Base-by-base conservation (phyloP, 2,113 vertebrate genomes). In the Eurystomus gularis region DNA sequence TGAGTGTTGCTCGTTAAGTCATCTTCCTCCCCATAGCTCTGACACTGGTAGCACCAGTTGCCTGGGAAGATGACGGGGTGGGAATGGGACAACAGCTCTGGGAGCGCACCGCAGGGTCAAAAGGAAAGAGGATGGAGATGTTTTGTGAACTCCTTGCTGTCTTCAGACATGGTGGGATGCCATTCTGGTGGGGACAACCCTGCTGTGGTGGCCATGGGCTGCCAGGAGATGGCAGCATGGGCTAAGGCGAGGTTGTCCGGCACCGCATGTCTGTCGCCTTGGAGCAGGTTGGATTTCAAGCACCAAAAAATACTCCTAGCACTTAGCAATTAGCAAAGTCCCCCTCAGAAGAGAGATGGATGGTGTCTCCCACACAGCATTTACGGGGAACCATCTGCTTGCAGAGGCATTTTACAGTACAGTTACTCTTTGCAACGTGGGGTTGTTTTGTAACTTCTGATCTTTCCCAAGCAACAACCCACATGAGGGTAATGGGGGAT, bases 141-240 rank as follows among this genome's bases (percentile, higher is more conserved):
- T 40, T 79, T 5, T 33, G 57, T 44, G 19, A 33, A 11, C 20
- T 24, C 17, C 18, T 35, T 6, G 70, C 57, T 64, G 37, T 28
- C 44, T 60, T 54, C 0, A 2, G 57, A 23, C 1, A 13, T 5
- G 19, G 8, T 57, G 79, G 28, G 39, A 24, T 72, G 65, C 4
- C 52, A 24, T 35, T 10, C 24, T 18, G 52, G 19, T 33, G 57
- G 58, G 52, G 64, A 33, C 64, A 66, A 6, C 40, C 29, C 28
- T 0, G 10, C 0, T 58, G 89, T 2, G 15, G 15, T 60, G 76
- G 72, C 77, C 0, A 3, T 3, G 10, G 33, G 82, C 82, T 77
- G 86, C 96, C 97, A 17, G 96, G 79, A 96, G 97, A 75, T 97
- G 97, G 97, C 94, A 97, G 97, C 96, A 94, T 94, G 90, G 85